Evolutionary conservation across 53 echinoderm and acorn worm genomes (phyloP), one percentile per base, ranked within the genome.

Genomic region (Mesocentrotus franciscanus): DNA sequence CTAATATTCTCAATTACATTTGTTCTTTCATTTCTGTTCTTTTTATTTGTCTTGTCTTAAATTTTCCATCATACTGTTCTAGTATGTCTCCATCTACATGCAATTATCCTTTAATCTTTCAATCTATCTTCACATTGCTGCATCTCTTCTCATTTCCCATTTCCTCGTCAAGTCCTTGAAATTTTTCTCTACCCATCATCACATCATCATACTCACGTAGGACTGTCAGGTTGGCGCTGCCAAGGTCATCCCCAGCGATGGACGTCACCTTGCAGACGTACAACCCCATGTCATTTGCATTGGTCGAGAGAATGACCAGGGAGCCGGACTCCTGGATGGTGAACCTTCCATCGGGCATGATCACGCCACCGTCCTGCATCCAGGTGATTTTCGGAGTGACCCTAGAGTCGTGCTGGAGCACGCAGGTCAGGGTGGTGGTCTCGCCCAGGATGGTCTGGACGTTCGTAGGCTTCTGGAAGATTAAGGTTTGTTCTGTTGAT

Each of bases 191-290:
- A 57, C 1, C n/a, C 58, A 57, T 87, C 58, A 56, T 57, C 5
- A 8, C 27, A 57, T 59, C 58, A 56, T 57, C 5, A 60, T 18
- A 95, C 97, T 97, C 84, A 98, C 99, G 97, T 26, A 97, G 93
- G 16, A 99, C 96, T 0, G 96, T 92, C 59, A 99, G 95, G 14
- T 60, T 74, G 61, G 99, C 99, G 58, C 66, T 97, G 18, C 95
- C 96, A 4, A 49, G 13, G 60, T 97, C 99, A 49, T 95, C 78
- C 20, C 98, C 98, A 32, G 98, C 99, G 20, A 96, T 85, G 49
- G 98, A 99, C 56, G 97, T 97, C 85, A 99, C 98, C 89, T 59
- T 91, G 76, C 99, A 99, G 79, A 84, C 62, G 60, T 98, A 99
- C 35, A 75, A 16, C 2, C 99, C 99, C 78, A 96, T 97, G 84